phyloP scores from a whole-genome alignment of 2,113 vertebrate species.

The Sula dactylatra region DNA sequence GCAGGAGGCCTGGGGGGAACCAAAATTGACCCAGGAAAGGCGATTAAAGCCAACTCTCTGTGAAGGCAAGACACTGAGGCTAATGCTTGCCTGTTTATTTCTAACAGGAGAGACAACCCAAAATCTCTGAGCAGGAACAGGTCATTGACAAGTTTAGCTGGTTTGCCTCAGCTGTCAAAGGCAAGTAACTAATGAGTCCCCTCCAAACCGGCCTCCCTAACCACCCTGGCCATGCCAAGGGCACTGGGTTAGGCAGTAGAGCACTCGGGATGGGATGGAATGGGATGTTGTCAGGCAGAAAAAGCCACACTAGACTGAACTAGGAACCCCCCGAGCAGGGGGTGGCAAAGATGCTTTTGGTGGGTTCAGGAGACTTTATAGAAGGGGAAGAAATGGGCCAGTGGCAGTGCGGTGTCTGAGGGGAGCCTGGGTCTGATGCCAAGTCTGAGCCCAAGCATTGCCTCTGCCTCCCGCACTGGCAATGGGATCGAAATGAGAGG shows the following conservation, averaged over 20 bases:
- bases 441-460: background rate
- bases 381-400: background rate
- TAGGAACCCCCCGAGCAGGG: background rate
- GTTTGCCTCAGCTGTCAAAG: background rate
- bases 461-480: background rate
- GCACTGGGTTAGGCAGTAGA: background rate
- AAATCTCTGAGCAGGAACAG: background rate
- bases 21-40: background rate
- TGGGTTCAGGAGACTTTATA: background rate
- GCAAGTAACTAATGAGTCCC: background rate
- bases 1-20: background rate
- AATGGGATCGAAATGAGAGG: too few relatives aligned
- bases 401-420: background rate
- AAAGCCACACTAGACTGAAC: accelerated
- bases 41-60: background rate
- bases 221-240: background rate
- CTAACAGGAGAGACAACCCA: background rate
- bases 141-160: accelerated
- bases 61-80: too few relatives aligned
- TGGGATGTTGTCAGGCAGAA: background rate
- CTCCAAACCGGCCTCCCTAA: background rate
- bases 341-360: background rate
- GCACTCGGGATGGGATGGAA: background rate
- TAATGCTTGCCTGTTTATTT: background rate
- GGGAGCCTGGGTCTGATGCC: background rate